A percentile compares a stretch with the other conserved stretches of the same genome.
phyloP scores from a whole-genome alignment of 2,888 invertebrate genomes.

The Netelia melanura region DNA sequence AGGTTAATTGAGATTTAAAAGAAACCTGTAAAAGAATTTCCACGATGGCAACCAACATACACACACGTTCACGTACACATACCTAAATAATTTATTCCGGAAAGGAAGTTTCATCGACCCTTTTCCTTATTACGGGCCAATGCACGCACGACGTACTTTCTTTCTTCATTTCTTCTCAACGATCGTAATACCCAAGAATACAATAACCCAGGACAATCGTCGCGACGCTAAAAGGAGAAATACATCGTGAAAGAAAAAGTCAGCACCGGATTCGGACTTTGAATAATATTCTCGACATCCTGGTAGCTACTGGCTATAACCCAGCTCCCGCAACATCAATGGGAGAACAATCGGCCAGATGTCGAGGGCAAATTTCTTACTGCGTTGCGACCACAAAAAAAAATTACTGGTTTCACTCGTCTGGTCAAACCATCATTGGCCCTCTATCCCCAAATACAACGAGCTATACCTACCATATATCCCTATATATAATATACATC shows the following conservation, averaged over 20 bases:
- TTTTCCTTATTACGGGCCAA: neutral
- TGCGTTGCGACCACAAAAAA: constrained; percentile 54
- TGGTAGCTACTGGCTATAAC: neutral
- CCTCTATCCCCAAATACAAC: constrained; percentile 19
- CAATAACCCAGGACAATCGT: constrained; percentile 20
- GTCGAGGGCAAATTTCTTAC: constrained; percentile 58
- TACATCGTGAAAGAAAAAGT: neutral
- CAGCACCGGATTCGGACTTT: constrained; percentile 46
- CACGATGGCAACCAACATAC: neutral
- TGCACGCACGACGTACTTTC: constrained; percentile 15
- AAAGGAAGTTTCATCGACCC: constrained; percentile 31
- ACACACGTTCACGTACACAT: neutral
- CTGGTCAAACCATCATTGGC: constrained; percentile 40
- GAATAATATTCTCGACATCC: constrained; percentile 62
- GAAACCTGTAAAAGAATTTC: neutral
- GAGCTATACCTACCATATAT: neutral
- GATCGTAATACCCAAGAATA: neutral
- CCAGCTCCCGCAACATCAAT: neutral
- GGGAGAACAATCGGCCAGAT: constrained; percentile 70
- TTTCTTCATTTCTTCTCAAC: constrained; percentile 3
- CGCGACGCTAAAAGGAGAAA: constrained; percentile 10
- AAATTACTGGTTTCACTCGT: constrained; percentile 58
- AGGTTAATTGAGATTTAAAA: neutral
- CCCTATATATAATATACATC: no score
- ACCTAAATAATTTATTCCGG: neutral